phyloP scores from a whole-genome alignment of 2,113 vertebrate species.

The Cromileptes altivelis region DNA sequence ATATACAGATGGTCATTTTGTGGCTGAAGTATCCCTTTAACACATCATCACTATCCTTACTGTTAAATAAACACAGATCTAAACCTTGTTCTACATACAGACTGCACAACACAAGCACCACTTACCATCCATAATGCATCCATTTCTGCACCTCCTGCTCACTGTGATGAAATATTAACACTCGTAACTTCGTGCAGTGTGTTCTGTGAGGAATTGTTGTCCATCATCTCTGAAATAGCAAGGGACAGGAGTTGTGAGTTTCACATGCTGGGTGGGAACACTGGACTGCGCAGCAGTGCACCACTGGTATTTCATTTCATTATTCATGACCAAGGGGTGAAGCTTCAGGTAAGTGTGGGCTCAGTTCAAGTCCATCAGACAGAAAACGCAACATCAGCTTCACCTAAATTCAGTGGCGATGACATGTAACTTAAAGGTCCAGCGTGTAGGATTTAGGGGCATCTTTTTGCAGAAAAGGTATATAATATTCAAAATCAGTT shows the following conservation, averaged over 20 bases:
- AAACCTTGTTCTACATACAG: conserved; percentile 8
- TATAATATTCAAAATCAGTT: too few species aligned
- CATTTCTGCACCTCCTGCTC: conserved; percentile 43
- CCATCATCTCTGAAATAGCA: conserved; percentile 50
- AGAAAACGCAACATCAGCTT: conserved; percentile 21
- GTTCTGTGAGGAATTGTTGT: conserved; percentile 47
- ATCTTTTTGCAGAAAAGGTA: too few species aligned
- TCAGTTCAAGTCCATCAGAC: neutral
- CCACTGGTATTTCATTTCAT: conserved; percentile 33
- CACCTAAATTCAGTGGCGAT: neutral
- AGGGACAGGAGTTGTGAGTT: conserved; percentile 38
- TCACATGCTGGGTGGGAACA: conserved; percentile 2
- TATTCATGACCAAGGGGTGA: conserved; percentile 41
- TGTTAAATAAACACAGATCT: neutral
- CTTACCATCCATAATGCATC: conserved; percentile 58
- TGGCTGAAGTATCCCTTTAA: too few species aligned
- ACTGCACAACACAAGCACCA: conserved; percentile 20
- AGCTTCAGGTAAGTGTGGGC: conserved; percentile 18
- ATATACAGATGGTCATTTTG: too few species aligned
- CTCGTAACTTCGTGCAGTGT: conserved; percentile 1
- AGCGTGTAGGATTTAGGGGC: too few species aligned
- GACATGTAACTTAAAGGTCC: too few species aligned
- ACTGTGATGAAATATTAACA: conserved; percentile 64
- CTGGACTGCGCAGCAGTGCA: neutral
- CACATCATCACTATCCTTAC: neutral